phyloP scores from a whole-genome alignment of 2,797 vertebrate genomes.

The Coracias cyanogaster region DNA sequence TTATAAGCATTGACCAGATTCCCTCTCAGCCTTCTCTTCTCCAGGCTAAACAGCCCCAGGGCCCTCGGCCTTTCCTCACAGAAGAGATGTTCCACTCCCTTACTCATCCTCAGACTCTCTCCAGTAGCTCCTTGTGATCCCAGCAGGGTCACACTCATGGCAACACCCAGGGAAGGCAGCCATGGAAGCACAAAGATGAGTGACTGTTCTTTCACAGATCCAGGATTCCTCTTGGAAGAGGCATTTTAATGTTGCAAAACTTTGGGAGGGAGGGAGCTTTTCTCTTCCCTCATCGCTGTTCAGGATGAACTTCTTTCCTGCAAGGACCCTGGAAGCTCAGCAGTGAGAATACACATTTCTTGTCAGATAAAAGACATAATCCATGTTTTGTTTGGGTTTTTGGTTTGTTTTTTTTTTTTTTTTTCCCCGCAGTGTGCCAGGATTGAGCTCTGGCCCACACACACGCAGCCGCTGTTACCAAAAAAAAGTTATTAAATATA shows the following conservation, averaged over 20 bases:
- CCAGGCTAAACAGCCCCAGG: no score
- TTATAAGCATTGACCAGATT: no score
- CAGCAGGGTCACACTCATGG: not conserved
- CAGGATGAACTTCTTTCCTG: not conserved
- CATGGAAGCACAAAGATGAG: not conserved
- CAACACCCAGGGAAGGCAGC: not conserved
- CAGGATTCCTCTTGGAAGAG: not conserved
- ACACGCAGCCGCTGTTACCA: not conserved
- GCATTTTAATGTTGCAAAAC: not conserved
- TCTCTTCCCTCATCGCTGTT: not conserved
- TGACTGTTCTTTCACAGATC: not conserved
- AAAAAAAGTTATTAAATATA: not conserved
- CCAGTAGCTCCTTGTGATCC: no score
- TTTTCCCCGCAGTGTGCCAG: not conserved
- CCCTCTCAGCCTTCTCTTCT: no score
- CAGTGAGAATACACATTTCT: not conserved
- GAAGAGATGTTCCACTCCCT: no score
- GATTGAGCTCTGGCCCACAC: not conserved
- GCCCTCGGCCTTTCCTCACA: no score
- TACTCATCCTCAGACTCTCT: no score
- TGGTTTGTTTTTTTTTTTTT: not conserved
- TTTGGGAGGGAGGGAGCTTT: not conserved
- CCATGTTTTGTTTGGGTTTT: no score
- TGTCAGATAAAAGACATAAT: not conserved
- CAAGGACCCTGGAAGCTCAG: not conserved